Evolutionary conservation across 2,113 vertebrate genomes (phyloP).

Genomic region (Xyliphius kryptos): DNA sequence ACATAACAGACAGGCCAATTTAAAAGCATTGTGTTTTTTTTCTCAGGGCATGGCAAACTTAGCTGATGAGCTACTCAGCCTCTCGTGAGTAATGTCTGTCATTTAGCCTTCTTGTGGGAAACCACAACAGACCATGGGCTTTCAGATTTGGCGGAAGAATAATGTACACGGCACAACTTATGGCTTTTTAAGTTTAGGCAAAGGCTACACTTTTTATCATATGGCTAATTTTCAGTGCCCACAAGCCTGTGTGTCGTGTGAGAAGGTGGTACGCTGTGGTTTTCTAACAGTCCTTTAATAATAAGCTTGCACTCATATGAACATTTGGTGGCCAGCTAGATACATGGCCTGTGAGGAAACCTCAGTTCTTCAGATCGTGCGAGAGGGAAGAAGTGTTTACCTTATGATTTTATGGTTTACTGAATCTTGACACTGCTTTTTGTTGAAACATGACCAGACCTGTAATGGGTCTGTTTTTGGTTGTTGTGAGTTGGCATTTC

Average conservation of each 20-base stretch:
- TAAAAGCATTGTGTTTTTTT: too few species aligned
- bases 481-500: conserved; percentile 28
- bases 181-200: too few species aligned
- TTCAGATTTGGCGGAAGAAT: too few species aligned
- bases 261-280: conserved; percentile 46
- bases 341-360: conserved; percentile 11
- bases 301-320: conserved; percentile 50
- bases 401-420: conserved; percentile 52
- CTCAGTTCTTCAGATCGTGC: conserved; percentile 16
- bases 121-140: too few species aligned
- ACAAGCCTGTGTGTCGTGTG: conserved; percentile 11
- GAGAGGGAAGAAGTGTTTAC: conserved; percentile 39
- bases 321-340: conserved; percentile 39
- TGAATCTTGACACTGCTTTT: conserved; percentile 47
- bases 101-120: too few species aligned
- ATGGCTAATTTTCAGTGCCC: conserved; percentile 1
- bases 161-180: too few species aligned
- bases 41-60: too few species aligned
- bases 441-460: conserved; percentile 32
- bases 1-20: too few species aligned
- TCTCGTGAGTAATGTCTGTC: too few species aligned
- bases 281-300: conserved; percentile 49
- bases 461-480: conserved; percentile 31
- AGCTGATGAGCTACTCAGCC: too few species aligned
- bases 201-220: background rate